Evolutionary conservation across 2,113 vertebrate genomes (phyloP), one percentile per base, ranked within the genome.

Genomic region (Helogale parvula): DNA sequence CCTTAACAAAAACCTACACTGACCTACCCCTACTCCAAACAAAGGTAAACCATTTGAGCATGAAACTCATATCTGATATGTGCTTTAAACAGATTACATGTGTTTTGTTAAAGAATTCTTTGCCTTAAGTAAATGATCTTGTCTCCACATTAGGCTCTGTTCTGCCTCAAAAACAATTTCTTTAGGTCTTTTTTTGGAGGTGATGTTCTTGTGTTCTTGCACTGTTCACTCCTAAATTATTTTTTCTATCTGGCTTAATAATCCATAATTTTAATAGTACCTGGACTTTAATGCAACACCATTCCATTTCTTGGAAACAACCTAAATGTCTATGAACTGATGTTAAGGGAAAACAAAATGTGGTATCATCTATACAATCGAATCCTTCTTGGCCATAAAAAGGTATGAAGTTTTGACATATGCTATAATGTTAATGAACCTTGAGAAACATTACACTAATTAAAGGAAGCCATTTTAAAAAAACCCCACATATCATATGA

Each of bases 21-120:
- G 57, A 88, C 11, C 45, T 57, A 54, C 11, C 72, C 31, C 50
- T 29, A 29, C 1, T 17, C 33, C 63, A 54, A 93, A 38, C 6
- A 47, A 79, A 95, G 83, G 38, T 35, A 72, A 50, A 50, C 29
- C n/a, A 68, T 54, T 7, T 31, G 90, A 71, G 29, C 63, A 74
- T 11, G 41, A 74, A 74, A 41, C 15, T 82, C 79, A 50, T 82
- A 68, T 35, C 47, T 82, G 50, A 38, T 31, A 52, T 3, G 41
- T 14, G 27, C 38, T 69, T 23, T 33, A 27, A 88, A 85, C 25
- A 60, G 38, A 93, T 47, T 66, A 31, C 3, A 77, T 31, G 72
- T 57, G 50, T 63, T 81, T 77, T 77, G 95, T 35, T 88, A 88
- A 90, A 29, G 76, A 33, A 76, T 88, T 90, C n/a, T 79, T 31